Percentiles rank a stretch among this genome's conserved stretches.
These are phyloP conservation scores for Zonitis immaculata DNA, from an alignment of 2,888 invertebrate species.

Conservation along the genomic window DNA sequence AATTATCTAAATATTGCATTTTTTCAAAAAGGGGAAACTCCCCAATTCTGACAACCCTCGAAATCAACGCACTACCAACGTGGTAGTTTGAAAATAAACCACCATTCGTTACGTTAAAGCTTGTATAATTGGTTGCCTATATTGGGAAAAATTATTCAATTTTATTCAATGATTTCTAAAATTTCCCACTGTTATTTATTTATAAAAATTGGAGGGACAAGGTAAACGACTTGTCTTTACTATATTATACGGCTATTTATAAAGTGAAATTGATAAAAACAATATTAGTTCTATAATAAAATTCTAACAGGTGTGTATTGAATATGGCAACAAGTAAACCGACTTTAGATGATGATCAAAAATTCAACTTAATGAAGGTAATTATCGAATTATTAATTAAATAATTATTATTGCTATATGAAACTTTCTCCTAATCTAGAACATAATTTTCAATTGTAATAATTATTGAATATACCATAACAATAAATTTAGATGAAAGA, in stretches of 20 bases:
- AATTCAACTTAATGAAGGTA: constrained; percentile 76
- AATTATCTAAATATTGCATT: no score
- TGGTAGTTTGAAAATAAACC: no score
- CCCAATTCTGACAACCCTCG: no score
- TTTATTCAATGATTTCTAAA: background rate
- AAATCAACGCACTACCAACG: no score
- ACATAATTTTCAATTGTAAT: background rate
- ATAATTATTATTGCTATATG: no score
- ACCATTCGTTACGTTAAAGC: no score
- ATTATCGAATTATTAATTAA: constrained; percentile 24
- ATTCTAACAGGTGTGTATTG: background rate
- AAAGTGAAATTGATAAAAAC: background rate
- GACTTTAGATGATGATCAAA: constrained; percentile 64
- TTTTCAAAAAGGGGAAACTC: no score
- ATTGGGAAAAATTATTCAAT: no score
- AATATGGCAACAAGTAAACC: constrained; percentile 17
- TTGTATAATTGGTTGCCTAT: no score
- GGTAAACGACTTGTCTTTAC: background rate
- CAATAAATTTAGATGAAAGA: no score
- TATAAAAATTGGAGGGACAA: background rate
- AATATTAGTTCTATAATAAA: background rate
- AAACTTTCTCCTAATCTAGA: no score
- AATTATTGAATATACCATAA: background rate
- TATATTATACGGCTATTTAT: background rate
- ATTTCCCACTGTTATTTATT: background rate